Evolutionary conservation across 2,888 invertebrate genomes (phyloP).

Genomic region (Hirtodrosophila duncani): DNA sequence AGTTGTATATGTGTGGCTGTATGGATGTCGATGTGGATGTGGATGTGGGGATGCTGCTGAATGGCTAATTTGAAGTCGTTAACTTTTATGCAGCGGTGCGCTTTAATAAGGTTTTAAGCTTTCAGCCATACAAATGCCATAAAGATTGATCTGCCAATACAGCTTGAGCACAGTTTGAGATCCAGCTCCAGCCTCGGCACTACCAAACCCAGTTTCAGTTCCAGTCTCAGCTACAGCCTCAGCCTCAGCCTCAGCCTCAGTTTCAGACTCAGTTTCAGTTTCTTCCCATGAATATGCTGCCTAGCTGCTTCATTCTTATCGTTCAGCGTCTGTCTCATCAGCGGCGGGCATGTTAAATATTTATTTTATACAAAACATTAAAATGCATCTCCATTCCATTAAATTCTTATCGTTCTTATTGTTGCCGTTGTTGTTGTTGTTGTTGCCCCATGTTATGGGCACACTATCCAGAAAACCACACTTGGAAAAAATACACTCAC

Average conservation of each 20-base stretch:
- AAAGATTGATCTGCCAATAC: constrained; percentile 61
- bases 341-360: constrained; percentile 33
- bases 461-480: no score
- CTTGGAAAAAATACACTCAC: no score
- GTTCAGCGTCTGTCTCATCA: constrained; percentile 10
- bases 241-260: no score
- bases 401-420: constrained; percentile 20
- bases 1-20: no score
- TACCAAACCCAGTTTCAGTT: no score
- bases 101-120: no score
- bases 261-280: no score
- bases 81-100: constrained; percentile 59
- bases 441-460: constrained; percentile 15
- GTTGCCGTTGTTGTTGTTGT: constrained; percentile 1
- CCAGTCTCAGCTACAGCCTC: no score
- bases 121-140: constrained; percentile 38
- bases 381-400: constrained; percentile 41
- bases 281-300: background rate
- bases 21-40: no score
- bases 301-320: constrained; percentile 6
- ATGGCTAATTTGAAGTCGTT: constrained; percentile 36
- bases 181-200: no score
- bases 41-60: no score
- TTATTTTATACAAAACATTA: constrained; percentile 45
- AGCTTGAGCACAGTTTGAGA: no score